Evolutionary conservation across 2,113 vertebrate species (phyloP), one percentile per base, ranked within the genome.

Genomic region (Gambusia affinis): DNA sequence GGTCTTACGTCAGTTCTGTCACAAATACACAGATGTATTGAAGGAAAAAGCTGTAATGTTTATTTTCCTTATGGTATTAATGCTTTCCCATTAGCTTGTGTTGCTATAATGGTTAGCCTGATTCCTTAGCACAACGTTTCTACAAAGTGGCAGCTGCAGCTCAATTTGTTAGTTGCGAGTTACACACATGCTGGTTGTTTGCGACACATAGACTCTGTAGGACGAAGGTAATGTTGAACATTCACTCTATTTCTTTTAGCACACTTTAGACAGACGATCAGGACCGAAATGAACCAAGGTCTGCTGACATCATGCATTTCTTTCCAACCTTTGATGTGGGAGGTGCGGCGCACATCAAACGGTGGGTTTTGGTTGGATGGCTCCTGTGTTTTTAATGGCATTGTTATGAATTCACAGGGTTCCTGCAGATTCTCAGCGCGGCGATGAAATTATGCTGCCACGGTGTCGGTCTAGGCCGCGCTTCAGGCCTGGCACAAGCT

Each of bases 331-430:
- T 89, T 88, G 82, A 87, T 83, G 85, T 76, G 70, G 84, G 75
- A 61, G 84, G 83, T 29, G 79, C 65, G 65, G 75, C 24, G 79
- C 76, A 79, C 84, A 85, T 67, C 63, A 76, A 80, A 70, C 12
- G 57, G 37, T 17, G 31, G 83, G 83, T 93, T 92, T 92, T 91
- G 67, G 76, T 92, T 91, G 91, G 90, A 90, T 69, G 77, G 7
- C 76, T 65, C 61, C n/a, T 24, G 64, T 72, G 89, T 87, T 85
- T 86, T 91, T 87, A 89, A 92, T 76, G 85, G 83, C 80, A 75
- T 80, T 54, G 79, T 80, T 74, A 89, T 92, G 89, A 92, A 85
- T 87, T 92, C 92, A 92, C 79, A 79, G 76, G 73, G 83, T 24
- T 89, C 81, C 92, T 92, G 90, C 73, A 78, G 87, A 90, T 77